Evolutionary conservation across 2,113 vertebrate genomes (phyloP).

Genomic region (Chlorodrepanis virens): DNA sequence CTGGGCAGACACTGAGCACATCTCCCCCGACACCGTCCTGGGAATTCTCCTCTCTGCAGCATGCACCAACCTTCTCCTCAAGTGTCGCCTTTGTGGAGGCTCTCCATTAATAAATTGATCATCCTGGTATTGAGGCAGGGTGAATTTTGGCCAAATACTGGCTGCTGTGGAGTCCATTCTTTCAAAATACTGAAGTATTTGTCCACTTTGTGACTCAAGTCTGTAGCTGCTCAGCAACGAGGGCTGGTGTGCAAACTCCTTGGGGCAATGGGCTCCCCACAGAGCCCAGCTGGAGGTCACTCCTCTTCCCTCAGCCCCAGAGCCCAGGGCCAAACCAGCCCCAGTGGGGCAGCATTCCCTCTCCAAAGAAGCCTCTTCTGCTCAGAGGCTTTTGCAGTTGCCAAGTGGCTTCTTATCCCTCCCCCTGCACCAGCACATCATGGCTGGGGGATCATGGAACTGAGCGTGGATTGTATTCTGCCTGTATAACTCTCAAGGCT

Average conservation of each 20-base stretch:
- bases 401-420: not conserved
- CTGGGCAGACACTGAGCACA: not conserved
- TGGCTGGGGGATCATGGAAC: not conserved
- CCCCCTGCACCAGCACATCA: rapidly evolving
- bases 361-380: not conserved
- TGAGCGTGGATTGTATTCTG: not conserved
- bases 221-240: not conserved
- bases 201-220: not conserved
- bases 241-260: not conserved
- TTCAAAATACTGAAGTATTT: not conserved
- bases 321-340: not conserved
- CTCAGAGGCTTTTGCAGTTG: not conserved
- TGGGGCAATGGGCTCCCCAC: rapidly evolving
- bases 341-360: rapidly evolving
- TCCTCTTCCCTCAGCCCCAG: not conserved
- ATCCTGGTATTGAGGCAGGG: not conserved
- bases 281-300: not conserved
- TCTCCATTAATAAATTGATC: not conserved
- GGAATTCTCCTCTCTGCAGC: not conserved
- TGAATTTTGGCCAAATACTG: not conserved
- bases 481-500: not conserved
- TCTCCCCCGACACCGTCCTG: rapidly evolving
- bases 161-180: not conserved
- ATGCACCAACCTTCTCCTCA: rapidly evolving
- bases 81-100: not conserved